These are phyloP conservation scores for Pipistrellus nathusii DNA, from an alignment of 2,797 vertebrate genomes.

Conservation along the genomic window DNA sequence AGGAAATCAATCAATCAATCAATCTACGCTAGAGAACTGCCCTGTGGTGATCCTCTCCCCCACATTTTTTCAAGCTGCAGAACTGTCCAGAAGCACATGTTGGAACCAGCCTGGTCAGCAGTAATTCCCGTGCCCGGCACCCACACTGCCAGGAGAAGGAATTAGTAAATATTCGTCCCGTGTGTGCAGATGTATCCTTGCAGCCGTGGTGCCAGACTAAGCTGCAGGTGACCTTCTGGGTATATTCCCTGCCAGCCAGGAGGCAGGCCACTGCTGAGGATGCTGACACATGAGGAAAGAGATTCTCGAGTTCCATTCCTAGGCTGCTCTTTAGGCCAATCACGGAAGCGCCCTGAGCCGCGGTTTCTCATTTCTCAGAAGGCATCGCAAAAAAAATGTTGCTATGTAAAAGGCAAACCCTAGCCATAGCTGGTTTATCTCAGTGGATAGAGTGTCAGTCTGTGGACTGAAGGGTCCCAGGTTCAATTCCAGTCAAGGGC, in stretches of 20 bases:
- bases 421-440: too few relatives aligned
- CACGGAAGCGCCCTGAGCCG: background rate
- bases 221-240: background rate
- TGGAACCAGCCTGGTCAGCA: background rate
- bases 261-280: background rate
- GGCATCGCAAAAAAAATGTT: background rate
- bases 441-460: too few relatives aligned
- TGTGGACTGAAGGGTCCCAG: too few relatives aligned
- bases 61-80: background rate
- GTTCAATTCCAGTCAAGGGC: too few relatives aligned
- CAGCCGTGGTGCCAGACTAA: background rate
- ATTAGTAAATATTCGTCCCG: rapidly evolving
- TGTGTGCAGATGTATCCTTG: background rate
- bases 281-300: background rate
- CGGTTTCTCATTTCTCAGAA: background rate
- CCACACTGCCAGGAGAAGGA: background rate
- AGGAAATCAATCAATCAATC: background rate
- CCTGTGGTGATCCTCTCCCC: background rate
- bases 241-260: background rate
- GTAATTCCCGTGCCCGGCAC: background rate
- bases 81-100: background rate
- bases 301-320: background rate
- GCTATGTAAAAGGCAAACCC: too few relatives aligned
- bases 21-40: background rate
- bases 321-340: background rate